Evolutionary conservation across 1,140 invertebrate genomes (phyloP), one percentile per base, ranked within the genome.

Genomic region (Pseudomyrmex cubaensis): DNA sequence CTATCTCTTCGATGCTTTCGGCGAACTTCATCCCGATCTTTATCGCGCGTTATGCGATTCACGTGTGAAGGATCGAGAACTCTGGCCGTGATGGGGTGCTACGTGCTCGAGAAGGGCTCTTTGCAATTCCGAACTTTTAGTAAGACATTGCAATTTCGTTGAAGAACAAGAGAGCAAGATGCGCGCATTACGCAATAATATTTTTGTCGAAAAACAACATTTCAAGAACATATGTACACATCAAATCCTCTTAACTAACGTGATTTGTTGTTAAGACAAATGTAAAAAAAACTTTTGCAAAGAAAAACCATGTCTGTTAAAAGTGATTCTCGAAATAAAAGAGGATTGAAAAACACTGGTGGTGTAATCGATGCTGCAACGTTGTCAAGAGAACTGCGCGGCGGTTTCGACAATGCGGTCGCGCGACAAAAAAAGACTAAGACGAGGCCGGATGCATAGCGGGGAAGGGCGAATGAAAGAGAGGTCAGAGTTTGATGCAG

Each of bases 21-120:
- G 57, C 25, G 67, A 61, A 72, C 73, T 66, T 84, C 74, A 54
- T 84, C 72, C 67, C 63, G 50, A 62, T 63, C 59, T 52, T 35
- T 73, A 70, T 82, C 62, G 62, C 56, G 54, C 54, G 61, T 61
- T 72, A 84, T 75, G 82, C 86, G 54, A 17, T 84, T 84, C 85
- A 70, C 85, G 74, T 62, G 82, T 73, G 74, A 52, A 17, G 64
- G 56, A 86, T 84, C 67, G 64, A 64, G 80, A 63, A 62, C 44
- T 62, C 35, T 76, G 57, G 59, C 44, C 64, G 20, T 57, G 54
- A 35, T 61, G 35, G 13, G 35, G 10, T 66, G 61, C 72, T 88
- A 85, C 83, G 84, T 80, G 80, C 77, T 70, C 75, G 56, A 46
- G 35, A 59, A 62, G 56, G 74, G 50, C 62, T 50, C 54, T 35